Percentiles rank a stretch among this genome's conserved stretches.
These are phyloP conservation scores for Aldabrachelys gigantea DNA, from an alignment of 2,113 vertebrate genomes.

Conservation along the genomic window DNA sequence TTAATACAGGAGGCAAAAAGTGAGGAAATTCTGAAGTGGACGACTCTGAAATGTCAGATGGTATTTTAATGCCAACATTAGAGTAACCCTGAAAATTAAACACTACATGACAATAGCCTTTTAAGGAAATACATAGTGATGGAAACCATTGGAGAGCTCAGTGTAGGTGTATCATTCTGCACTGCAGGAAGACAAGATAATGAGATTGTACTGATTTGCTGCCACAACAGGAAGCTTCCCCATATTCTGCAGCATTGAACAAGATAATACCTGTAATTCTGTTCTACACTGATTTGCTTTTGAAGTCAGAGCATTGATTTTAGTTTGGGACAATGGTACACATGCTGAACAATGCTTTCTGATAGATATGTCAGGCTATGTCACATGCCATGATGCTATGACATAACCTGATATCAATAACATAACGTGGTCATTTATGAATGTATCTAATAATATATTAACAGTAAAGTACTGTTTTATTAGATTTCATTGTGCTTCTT, in stretches of 20 bases:
- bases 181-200: constrained; percentile 44
- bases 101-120: background rate
- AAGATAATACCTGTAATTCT: background rate
- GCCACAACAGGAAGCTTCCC: constrained; percentile 32
- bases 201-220: constrained; percentile 59
- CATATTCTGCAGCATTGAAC: background rate
- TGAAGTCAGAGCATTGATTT: constrained; percentile 30
- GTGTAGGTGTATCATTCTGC: constrained; percentile 33
- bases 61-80: constrained; percentile 36
- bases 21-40: background rate
- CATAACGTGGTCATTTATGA: background rate
- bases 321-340: background rate
- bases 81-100: constrained; percentile 5
- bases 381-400: background rate
- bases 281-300: constrained; percentile 27
- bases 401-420: background rate
- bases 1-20: background rate
- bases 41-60: background rate
- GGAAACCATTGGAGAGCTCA: constrained; percentile 10
- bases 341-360: background rate
- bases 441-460: rapidly evolving
- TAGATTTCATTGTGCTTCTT: background rate
- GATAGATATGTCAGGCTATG: background rate
- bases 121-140: constrained; percentile 32
- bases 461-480: background rate